Base-by-base conservation (phyloP, 2,113 vertebrate genomes). In the Onychostoma macrolepis region DNA sequence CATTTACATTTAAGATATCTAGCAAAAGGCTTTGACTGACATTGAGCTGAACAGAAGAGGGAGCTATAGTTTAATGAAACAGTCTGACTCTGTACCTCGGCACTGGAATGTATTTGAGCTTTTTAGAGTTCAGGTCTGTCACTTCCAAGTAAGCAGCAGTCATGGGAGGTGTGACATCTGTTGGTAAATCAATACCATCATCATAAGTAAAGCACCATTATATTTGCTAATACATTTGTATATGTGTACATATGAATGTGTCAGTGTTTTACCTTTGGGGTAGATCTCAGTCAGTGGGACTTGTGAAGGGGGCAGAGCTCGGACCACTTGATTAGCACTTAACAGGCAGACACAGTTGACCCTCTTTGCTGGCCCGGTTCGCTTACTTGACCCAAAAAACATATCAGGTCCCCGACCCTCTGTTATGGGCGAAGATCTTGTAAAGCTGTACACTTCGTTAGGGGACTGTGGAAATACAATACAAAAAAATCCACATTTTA, bases 401-500 rank as follows among this genome's bases (percentile, higher is more conserved):
- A 76, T 50, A 84, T 96, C 95, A 21, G 92, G 80, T 45, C 89
- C 85, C 69, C 53, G 92, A 83, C 92, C 90, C 4, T 24, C 89
- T 9, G 93, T 92, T 58, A 98, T 91, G 58, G 95, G 89, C 0
- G 93, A 92, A 0, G 89, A 91, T 90, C 98, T 97, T 87, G 92
- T 96, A 92, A 97, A 99, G 93, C 95, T 97, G 91, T 98, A 98
- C 26, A 99, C 97, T 93, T 99, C 97, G 90, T 93, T 97, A 61
- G 97, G 96, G 69, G 98, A 99, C 98, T 99, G 91, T 12, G 84
- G 86, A 79, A 89, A 24, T 77, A 21, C 48, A 77, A 2, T 85
- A 71, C 43, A 45, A 75, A 74, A 53, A 63, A 63, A 24, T 24
- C 53, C 19, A 53, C 19, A 53, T 1, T 53, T 53, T 53, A 53